Evolutionary conservation across 2,113 vertebrate genomes (phyloP).

Genomic region (Picathartes gymnocephalus): DNA sequence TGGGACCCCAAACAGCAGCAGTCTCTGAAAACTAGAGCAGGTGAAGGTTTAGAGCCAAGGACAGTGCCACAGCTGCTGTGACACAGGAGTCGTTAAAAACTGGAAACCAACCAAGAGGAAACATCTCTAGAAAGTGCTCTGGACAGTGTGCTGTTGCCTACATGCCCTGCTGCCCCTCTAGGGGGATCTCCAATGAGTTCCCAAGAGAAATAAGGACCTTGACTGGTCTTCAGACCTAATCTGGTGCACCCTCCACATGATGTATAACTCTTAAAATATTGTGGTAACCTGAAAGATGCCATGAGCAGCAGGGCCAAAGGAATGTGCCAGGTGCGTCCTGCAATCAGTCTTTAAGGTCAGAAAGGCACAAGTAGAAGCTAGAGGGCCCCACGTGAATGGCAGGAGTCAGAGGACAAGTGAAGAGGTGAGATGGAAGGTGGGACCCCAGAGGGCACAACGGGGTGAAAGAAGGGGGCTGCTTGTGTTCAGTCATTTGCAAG

Average conservation of each 20-base stretch:
- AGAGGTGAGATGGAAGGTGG: not conserved
- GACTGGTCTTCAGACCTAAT: not conserved
- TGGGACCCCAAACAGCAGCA: not conserved
- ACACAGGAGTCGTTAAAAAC: not conserved
- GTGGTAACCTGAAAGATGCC: not conserved
- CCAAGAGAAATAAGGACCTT: not conserved
- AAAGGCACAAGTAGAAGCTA: not conserved
- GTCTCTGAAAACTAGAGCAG: not conserved
- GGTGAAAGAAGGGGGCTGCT: not conserved
- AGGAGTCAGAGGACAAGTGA: not conserved
- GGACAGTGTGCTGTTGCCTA: not conserved
- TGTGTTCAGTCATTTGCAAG: not conserved
- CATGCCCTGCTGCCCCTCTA: accelerated
- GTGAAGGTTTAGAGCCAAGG: not conserved
- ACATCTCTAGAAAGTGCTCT: not conserved
- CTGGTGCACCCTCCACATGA: not conserved
- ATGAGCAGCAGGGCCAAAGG: not conserved
- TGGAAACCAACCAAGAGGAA: not conserved
- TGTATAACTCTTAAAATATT: not conserved
- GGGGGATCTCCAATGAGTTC: accelerated
- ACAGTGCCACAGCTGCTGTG: accelerated
- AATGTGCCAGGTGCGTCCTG: not conserved
- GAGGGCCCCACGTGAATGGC: not conserved
- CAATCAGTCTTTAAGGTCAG: not conserved
- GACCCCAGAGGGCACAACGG: not conserved